Base-by-base conservation (phyloP, 1,140 invertebrate species). In the Paralvinella palmiformis region DNA sequence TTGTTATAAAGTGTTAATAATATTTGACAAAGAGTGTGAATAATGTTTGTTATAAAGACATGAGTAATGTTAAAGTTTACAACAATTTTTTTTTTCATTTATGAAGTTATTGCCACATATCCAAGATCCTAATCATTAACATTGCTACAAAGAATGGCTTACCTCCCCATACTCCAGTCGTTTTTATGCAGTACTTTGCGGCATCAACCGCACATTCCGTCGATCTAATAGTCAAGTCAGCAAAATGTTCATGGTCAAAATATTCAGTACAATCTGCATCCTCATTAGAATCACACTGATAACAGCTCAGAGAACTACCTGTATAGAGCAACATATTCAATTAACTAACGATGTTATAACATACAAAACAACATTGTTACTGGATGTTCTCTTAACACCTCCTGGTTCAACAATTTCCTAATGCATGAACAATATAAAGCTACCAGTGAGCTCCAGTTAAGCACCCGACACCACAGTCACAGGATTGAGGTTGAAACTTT, bases 161-260 rank as follows among this genome's bases (percentile, higher is more conserved):
- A 94, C 93, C 94, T 89, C 94, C 92, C 77, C 88, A 96, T 73
- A 95, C 85, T 62, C 94, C 94, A 63, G 91, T 90, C 71, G 92
- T 90, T 85, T 98, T 98, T 65, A 97, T 87, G 80, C 94, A 97
- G 81, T 88, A 96, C 69, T 88, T 84, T 7, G 91, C 91, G 70
- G 87, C 86, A 73, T 90, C 89, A 67, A 96, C 88, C 68, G 85
- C 82, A 74, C 94, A 97, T 45, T 88, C 81, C 57, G 59, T 58
- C 17, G 75, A 64, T 48, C 65, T 70, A 7, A 77, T 52, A 22
- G 69, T 64, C 37, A 71, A 68, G 37, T 68, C 59, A n/a, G 59
- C 63, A 15, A 67, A 66, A n/a, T 68, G 61, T 59, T 84, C 80
- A 31, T 89, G 87, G 67, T 84, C 73, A 70, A 91, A 86, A 74